Evolutionary conservation across 2,113 vertebrate species (phyloP).

Genomic region (Pristiophorus japonicus): DNA sequence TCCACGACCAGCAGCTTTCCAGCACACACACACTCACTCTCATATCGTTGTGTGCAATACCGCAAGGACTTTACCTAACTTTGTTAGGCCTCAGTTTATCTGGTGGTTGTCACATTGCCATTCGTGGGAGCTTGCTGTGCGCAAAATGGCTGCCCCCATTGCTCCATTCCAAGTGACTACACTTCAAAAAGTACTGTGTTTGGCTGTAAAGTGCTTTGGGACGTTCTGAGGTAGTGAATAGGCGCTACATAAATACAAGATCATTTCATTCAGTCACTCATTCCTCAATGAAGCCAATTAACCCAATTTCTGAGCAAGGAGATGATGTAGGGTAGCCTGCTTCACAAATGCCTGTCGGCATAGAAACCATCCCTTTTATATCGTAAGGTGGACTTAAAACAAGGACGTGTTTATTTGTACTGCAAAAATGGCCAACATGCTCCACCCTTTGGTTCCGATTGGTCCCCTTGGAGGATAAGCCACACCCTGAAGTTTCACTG

Average conservation of each 20-base stretch:
- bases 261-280: background rate
- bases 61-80: background rate
- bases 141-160: background rate
- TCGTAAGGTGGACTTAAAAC: background rate
- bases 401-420: too few species aligned
- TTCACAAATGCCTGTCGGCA: background rate
- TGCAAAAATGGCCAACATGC: too few species aligned
- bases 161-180: background rate
- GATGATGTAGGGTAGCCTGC: background rate
- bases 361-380: slow-evolving; percentile 1
- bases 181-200: background rate
- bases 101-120: background rate
- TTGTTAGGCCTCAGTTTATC: background rate
- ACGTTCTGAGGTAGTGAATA: background rate
- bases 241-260: background rate
- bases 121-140: background rate
- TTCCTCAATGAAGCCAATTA: background rate
- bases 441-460: too few species aligned
- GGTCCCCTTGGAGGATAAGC: too few species aligned
- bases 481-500: too few species aligned
- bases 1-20: background rate
- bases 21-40: background rate
- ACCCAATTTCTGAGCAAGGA: background rate
- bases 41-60: background rate
- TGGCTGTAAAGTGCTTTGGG: background rate